Conservation (phyloP, 2,888 invertebrate species). For the Orthosia gothica region DNA sequence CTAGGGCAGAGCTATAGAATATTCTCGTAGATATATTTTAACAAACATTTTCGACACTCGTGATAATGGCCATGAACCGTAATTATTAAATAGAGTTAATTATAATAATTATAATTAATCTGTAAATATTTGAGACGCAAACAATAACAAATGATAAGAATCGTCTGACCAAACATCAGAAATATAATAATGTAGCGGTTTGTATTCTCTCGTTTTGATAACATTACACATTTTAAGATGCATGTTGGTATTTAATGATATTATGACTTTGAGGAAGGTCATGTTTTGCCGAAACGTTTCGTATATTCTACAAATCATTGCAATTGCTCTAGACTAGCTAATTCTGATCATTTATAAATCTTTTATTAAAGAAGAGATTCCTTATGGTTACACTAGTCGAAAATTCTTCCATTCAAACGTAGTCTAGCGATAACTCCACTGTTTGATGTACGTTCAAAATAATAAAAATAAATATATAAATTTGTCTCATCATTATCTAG, state of each 20-base stretch:
- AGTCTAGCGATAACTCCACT: too few species aligned
- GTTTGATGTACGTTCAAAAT: too few species aligned
- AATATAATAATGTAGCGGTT: constrained; percentile 6
- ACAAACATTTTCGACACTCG: not conserved
- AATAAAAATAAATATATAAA: too few species aligned
- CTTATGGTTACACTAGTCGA: too few species aligned
- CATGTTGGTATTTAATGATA: not conserved
- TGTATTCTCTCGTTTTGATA: constrained; percentile 14
- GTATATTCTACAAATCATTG: too few species aligned
- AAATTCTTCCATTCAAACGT: too few species aligned
- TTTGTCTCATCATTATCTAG: too few species aligned
- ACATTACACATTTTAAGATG: not conserved
- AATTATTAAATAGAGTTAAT: constrained; percentile 7
- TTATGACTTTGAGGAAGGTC: constrained; percentile 4
- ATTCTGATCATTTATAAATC: too few species aligned
- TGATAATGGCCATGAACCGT: constrained; percentile 13
- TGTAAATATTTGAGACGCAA: constrained; percentile 31
- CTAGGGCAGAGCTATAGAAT: too few species aligned
- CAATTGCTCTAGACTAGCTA: too few species aligned
- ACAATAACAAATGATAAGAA: constrained; percentile 51
- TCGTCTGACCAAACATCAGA: constrained; percentile 29
- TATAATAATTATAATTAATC: constrained; percentile 19
- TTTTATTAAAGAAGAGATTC: too few species aligned
- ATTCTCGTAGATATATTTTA: too few species aligned
- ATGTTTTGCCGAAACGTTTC: not conserved